Conservation (phyloP, 1,140 invertebrate species). For the Drosophila fuyamai region DNA sequence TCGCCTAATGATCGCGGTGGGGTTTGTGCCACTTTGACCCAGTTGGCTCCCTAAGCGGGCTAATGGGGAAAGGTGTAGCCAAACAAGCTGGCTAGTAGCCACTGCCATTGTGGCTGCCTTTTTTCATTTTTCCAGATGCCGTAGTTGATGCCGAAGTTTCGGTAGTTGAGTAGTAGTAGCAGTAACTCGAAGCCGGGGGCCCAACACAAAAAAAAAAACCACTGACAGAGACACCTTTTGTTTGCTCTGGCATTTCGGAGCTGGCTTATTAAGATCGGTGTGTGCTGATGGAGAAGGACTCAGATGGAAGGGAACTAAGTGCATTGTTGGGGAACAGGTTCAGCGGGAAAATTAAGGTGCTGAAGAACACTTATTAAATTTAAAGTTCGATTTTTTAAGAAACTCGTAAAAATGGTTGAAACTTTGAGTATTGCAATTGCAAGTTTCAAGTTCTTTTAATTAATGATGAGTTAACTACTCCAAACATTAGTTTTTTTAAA, state of each 20-base stretch:
- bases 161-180: constrained; percentile 40
- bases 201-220: neutral
- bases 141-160: constrained; percentile 44
- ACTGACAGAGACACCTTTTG: constrained; percentile 39
- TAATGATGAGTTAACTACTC: too few species aligned
- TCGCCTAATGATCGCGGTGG: constrained; percentile 40
- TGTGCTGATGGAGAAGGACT: constrained; percentile 5
- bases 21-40: constrained; percentile 50
- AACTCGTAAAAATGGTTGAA: too few species aligned
- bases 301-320: constrained; percentile 5
- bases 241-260: constrained; percentile 40
- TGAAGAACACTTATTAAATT: too few species aligned
- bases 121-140: constrained; percentile 34
- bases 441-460: too few species aligned
- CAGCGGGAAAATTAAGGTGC: neutral
- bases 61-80: constrained; percentile 51
- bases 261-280: constrained; percentile 29
- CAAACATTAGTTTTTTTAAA: too few species aligned
- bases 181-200: constrained; percentile 17
- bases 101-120: constrained; percentile 18
- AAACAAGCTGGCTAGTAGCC: constrained; percentile 28
- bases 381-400: too few species aligned
- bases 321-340: neutral
- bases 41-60: constrained; percentile 43
- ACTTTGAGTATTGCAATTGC: too few species aligned